A percentile compares a stretch with the other conserved stretches of the same genome.
Conservation (phyloP, 1,140 invertebrate genomes). For the Heliconius eleuchia region DNA sequence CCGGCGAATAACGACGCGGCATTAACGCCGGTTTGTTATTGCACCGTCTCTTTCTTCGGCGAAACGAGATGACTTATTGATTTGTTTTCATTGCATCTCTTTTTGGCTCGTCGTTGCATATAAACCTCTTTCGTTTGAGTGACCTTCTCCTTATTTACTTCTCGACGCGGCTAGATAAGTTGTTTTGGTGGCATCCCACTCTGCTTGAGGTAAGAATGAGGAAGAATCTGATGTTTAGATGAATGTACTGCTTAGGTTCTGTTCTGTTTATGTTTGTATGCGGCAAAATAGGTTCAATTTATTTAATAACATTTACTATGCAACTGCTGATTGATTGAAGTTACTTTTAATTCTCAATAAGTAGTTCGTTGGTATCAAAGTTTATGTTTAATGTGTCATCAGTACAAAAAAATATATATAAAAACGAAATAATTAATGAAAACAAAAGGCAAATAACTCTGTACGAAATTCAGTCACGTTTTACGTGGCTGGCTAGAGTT, state of each 20-base stretch:
- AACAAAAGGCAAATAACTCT: constrained; percentile 17
- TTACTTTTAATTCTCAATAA: neutral
- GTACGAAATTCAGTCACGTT: constrained; percentile 31
- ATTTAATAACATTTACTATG: constrained; percentile 21
- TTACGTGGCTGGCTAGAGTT: constrained; percentile 56
- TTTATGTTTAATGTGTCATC: neutral
- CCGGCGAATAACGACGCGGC: constrained; percentile 44
- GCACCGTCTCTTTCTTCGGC: constrained; percentile 72
- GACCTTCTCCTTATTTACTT: constrained; percentile 78
- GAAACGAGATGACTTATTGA: constrained; percentile 78
- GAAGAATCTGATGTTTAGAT: constrained; percentile 51
- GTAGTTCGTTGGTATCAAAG: neutral
- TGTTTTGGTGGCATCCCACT: constrained; percentile 80
- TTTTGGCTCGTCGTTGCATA: constrained; percentile 52
- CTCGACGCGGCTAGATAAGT: constrained; percentile 63
- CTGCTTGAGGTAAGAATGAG: constrained; percentile 59
- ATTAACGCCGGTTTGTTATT: constrained; percentile 66
- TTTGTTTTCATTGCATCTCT: constrained; percentile 81
- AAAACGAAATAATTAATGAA: neutral
- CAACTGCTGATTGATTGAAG: neutral
- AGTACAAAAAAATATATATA: neutral
- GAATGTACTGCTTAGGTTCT: constrained; percentile 2
- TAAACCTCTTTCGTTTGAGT: constrained; percentile 62
- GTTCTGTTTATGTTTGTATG: constrained; percentile 18
- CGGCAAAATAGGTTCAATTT: constrained; percentile 9